A percentile compares a stretch with the other conserved stretches of the same genome.
Conservation (phyloP, 2,888 invertebrate species). For the Tenthredo amoena region DNA sequence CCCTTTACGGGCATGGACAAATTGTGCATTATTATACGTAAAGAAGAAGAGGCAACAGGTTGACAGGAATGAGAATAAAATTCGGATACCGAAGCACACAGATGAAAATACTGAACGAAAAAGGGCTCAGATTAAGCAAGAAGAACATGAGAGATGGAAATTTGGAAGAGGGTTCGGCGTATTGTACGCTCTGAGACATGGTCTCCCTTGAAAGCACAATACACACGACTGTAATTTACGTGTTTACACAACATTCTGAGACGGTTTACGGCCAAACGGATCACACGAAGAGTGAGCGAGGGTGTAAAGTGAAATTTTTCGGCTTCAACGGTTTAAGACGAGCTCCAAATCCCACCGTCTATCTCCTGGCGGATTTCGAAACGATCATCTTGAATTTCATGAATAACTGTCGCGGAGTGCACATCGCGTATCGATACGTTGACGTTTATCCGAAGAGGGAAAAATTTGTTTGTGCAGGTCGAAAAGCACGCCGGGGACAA, state of each 20-base stretch:
- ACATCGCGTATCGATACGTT: no score
- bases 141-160: neutral
- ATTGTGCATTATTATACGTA: neutral
- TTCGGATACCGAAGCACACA: neutral
- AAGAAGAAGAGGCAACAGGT: neutral
- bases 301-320: neutral
- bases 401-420: neutral
- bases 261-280: constrained; percentile 1
- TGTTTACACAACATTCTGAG: constrained; percentile 5
- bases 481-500: neutral
- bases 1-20: neutral
- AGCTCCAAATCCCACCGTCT: neutral
- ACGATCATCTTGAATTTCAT: neutral
- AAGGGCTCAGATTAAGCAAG: neutral
- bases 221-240: constrained; percentile 18
- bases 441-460: neutral
- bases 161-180: neutral
- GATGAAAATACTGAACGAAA: neutral
- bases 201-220: neutral
- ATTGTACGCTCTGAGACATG: neutral
- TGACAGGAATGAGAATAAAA: neutral
- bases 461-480: neutral
- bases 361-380: neutral
- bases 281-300: neutral
- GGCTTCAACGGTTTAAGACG: neutral